A percentile compares a stretch with the other conserved stretches of the same genome.
Evolutionary conservation across 1,140 invertebrate genomes (phyloP).

Genomic region (Papilio machaon): DNA sequence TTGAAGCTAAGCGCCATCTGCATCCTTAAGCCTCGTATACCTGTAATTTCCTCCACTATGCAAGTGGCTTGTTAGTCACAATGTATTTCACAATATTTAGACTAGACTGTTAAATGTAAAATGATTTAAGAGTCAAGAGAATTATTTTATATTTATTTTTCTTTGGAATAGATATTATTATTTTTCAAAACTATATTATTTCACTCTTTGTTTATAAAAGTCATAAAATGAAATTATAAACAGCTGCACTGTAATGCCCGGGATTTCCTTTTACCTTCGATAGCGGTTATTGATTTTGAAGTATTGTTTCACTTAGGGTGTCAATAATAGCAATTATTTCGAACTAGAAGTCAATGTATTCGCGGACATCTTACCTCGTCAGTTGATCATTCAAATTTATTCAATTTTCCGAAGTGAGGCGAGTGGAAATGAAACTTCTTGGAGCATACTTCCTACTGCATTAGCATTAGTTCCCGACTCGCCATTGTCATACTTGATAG

Average conservation of each 20-base stretch:
- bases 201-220: too few relatives aligned
- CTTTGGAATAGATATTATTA: not conserved
- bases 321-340: conserved; percentile 22
- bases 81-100: not conserved
- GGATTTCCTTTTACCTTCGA: not conserved
- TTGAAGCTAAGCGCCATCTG: not conserved
- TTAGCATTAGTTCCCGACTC: conserved; percentile 57
- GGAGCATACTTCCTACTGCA: conserved; percentile 59
- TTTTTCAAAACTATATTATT: too few relatives aligned
- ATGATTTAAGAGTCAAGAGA: not conserved
- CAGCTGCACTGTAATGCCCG: not conserved
- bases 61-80: not conserved
- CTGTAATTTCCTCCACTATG: not conserved
- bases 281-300: not conserved
- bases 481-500: conserved; percentile 35
- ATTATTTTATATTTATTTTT: not conserved
- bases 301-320: not conserved
- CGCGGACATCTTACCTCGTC: conserved; percentile 8
- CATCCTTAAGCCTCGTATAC: not conserved
- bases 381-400: conserved; percentile 72
- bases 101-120: not conserved
- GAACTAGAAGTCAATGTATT: conserved; percentile 1
- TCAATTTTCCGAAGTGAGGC: conserved; percentile 64
- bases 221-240: not conserved
- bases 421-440: conserved; percentile 66